Base-by-base conservation (phyloP, 2,113 vertebrate genomes). In the Galemys pyrenaicus region DNA sequence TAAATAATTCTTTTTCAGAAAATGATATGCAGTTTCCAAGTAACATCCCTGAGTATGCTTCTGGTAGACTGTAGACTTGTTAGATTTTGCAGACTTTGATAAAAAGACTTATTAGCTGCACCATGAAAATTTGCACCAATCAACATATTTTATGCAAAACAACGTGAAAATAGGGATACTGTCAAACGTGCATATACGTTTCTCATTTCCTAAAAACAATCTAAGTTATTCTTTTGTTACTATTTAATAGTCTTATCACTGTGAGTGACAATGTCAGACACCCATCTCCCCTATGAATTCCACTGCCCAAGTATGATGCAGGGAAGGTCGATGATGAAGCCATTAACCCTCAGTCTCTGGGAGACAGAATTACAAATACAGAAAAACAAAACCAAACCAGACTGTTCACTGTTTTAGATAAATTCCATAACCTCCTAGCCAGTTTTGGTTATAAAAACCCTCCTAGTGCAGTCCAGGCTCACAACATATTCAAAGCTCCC, bases 141-240 rank as follows among this genome's bases (percentile, higher is more conserved):
- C 73, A 95, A 79, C 83, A 96, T 83, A 95, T 84, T 94, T 96
- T 95, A 95, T 87, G 75, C 80, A 96, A 95, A 95, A 88, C 30
- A 70, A 64, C 44, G 74, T 46, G n/a, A 60, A 95, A 90, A 82
- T 64, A 92, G 51, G 78, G 39, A 64, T 74, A 51, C 75, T 92
- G 87, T n/a, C 62, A 79, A 86, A 67, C 22, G 49, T 64, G 26
- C 30, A 82, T 82, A 46, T 41, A 78, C 11, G 51, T 64, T 80
- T 89, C n/a, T 86, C 70, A 17, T 64, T 89, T 89, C 68, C 35
- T 81, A 88, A 67, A 90, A 94, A 93, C 41, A 82, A 62, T 62
- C n/a, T 32, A 91, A 88, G 51, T 62, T 15, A 54, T 44, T 91
- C 68, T 90, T 74, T 82, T 86, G 74, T 80, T 92, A 81, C 16